phyloP scores from a whole-genome alignment of 2,888 invertebrate species.

The Himalopsyche tibetana region DNA sequence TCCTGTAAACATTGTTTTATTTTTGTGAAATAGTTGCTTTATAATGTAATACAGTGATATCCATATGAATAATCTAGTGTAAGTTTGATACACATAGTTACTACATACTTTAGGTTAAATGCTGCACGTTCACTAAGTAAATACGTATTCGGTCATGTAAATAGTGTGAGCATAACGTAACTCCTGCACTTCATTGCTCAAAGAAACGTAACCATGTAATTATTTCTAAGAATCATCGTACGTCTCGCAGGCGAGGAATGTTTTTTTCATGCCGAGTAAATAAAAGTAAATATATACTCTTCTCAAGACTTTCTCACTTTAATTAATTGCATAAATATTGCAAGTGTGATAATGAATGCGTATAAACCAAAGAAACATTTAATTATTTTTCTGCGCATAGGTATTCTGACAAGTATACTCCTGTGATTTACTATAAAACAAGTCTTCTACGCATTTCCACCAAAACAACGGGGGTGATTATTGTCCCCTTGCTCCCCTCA shows the following conservation, averaged over 20 bases:
- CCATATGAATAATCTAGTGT: too few relatives aligned
- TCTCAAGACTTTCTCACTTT: not conserved
- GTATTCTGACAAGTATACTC: too few relatives aligned
- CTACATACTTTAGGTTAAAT: too few relatives aligned
- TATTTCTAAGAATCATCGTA: not conserved
- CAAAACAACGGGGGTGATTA: constrained; percentile 72
- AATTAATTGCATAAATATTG: constrained; percentile 2
- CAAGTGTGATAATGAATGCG: not conserved
- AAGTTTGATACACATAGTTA: too few relatives aligned
- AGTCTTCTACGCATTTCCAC: constrained; percentile 74
- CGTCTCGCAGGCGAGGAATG: not conserved
- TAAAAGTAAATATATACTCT: not conserved
- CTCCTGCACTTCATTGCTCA: not conserved
- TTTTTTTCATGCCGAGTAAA: not conserved
- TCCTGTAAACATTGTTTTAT: too few relatives aligned
- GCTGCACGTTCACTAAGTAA: not conserved
- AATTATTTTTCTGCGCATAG: not conserved
- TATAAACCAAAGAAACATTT: not conserved
- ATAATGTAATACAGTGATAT: too few relatives aligned
- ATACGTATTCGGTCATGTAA: not conserved
- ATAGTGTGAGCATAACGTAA: not conserved
- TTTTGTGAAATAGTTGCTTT: too few relatives aligned
- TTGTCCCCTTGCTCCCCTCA: constrained; percentile 54
- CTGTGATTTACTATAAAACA: too few relatives aligned
- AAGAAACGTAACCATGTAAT: not conserved